Conservation (phyloP, 2,888 invertebrate genomes). For the Lepidonotus clava region DNA sequence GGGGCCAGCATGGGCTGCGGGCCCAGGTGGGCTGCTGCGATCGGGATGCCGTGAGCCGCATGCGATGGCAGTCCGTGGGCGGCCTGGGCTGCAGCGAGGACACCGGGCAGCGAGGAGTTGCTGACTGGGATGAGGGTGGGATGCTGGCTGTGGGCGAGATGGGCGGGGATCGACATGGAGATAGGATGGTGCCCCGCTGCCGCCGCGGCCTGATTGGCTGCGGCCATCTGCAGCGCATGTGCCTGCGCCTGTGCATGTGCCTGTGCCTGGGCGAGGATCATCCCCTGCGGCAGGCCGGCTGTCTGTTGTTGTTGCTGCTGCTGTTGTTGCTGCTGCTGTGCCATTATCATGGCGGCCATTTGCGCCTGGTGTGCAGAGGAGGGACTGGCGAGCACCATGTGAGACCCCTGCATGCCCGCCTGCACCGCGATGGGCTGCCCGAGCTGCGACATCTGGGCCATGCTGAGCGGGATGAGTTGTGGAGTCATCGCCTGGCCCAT, state of each 20-base stretch:
- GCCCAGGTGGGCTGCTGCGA: not conserved
- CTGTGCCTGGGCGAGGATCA: not conserved
- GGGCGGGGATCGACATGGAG: conserved; percentile 19
- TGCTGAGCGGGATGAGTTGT: not conserved
- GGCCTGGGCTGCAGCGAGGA: not conserved
- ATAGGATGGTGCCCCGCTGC: not conserved
- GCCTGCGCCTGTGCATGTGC: conserved; percentile 5
- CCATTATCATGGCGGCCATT: conserved; percentile 9
- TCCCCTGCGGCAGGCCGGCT: not conserved
- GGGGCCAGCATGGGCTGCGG: conserved; percentile 34
- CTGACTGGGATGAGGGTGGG: conserved; percentile 38
- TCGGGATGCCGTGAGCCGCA: conserved; percentile 10
- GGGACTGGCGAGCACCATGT: conserved; percentile 5
- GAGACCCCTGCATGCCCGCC: not conserved
- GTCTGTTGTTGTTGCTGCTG: not conserved
- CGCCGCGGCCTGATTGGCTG: conserved; percentile 2
- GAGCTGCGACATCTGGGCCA: not conserved
- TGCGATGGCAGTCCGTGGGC: conserved; percentile 59
- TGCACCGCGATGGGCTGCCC: not conserved
- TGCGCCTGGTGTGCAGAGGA: conserved; percentile 15
- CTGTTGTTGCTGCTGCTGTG: conserved; percentile 18
- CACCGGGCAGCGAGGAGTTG: not conserved
- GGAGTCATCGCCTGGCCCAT: too few species aligned
- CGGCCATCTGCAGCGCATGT: conserved; percentile 2
- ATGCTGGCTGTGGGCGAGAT: conserved; percentile 38